phyloP scores from a whole-genome alignment of 2,888 invertebrate genomes.

The Stictocephala bisonia region DNA sequence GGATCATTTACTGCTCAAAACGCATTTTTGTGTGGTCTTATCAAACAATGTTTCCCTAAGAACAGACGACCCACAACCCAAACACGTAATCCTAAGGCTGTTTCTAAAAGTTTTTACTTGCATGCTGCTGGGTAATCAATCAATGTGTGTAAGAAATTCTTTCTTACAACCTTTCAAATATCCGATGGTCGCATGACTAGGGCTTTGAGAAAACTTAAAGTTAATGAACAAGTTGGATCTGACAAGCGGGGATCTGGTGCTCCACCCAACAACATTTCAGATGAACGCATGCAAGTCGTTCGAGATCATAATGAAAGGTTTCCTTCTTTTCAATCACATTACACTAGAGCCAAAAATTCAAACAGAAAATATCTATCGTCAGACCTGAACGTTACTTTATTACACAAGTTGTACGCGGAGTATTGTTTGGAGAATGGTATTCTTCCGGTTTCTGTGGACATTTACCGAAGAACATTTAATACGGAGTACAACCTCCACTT shows the following conservation, averaged over 20 bases:
- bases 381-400: neutral
- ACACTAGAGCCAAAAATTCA: neutral
- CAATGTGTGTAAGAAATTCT: slow-evolving; percentile 22
- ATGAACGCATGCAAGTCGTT: neutral
- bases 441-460: neutral
- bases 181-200: slow-evolving; percentile 7
- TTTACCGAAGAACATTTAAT: neutral
- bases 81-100: neutral
- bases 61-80: slow-evolving; percentile 1
- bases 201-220: slow-evolving; percentile 6
- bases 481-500: slow-evolving; percentile 5
- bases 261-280: neutral
- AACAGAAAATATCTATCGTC: slow-evolving; percentile 14
- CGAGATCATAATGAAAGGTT: neutral
- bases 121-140: neutral
- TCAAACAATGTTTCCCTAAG: neutral
- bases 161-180: slow-evolving; percentile 3
- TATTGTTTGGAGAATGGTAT: neutral
- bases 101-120: neutral
- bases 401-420: neutral
- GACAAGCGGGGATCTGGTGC: neutral
- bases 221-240: slow-evolving; percentile 8
- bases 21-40: neutral
- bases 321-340: slow-evolving; percentile 1
- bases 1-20: slow-evolving; percentile 10